Evolutionary conservation across 2,888 invertebrate genomes (phyloP).

Genomic region (Apodemia mormo): DNA sequence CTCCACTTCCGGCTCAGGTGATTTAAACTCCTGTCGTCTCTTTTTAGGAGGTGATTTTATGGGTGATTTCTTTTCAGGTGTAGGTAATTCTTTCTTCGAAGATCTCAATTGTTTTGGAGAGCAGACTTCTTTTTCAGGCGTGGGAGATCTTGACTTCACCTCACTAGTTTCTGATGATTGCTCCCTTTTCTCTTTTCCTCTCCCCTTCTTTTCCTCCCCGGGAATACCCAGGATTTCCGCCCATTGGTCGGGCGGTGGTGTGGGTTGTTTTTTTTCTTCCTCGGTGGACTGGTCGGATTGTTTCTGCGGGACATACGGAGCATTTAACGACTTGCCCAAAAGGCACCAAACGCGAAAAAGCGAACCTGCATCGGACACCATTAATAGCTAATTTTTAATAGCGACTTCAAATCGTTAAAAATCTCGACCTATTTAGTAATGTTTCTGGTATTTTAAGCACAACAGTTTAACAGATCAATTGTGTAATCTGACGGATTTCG

Average conservation of each 20-base stretch:
- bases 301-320: conserved; percentile 46
- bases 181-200: conserved; percentile 39
- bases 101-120: conserved; percentile 66
- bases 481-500: too few relatives aligned
- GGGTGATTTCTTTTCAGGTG: conserved; percentile 51
- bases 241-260: conserved; percentile 75
- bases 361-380: conserved; percentile 68
- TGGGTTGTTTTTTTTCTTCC: conserved; percentile 67
- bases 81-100: conserved; percentile 56
- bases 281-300: conserved; percentile 47
- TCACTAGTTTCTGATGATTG: conserved; percentile 39
- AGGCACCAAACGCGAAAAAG: conserved; percentile 24
- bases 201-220: conserved; percentile 46
- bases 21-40: conserved; percentile 51
- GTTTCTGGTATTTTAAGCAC: too few relatives aligned
- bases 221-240: conserved; percentile 75
- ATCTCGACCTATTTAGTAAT: too few relatives aligned
- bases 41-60: conserved; percentile 66
- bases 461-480: too few relatives aligned
- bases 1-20: conserved; percentile 53
- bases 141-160: conserved; percentile 40
- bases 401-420: too few relatives aligned
- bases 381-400: too few relatives aligned
- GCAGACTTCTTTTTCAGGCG: conserved; percentile 49
- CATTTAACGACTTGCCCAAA: conserved; percentile 26